Conservation (phyloP, 2,797 vertebrate genomes). For the Rhodeus uyekii region DNA sequence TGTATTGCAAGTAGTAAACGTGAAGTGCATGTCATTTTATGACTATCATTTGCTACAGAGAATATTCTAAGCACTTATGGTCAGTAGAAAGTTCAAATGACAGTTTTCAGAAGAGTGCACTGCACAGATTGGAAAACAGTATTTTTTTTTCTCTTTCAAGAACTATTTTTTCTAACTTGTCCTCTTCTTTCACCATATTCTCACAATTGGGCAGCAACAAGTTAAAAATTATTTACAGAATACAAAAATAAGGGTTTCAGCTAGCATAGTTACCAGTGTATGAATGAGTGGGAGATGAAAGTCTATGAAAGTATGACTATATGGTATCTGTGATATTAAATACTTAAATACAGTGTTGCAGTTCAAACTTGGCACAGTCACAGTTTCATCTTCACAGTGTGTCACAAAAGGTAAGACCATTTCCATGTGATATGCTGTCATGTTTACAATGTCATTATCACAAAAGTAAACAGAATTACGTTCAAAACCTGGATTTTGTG, state of each 20-base stretch:
- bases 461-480: constrained; percentile 68
- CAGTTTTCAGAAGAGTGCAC: constrained; percentile 70
- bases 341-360: constrained; percentile 46
- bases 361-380: constrained; percentile 53
- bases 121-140: constrained; percentile 52
- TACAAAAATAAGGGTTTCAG: constrained; percentile 52
- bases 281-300: neutral
- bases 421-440: constrained; percentile 41
- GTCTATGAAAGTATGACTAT: neutral
- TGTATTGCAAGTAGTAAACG: constrained; percentile 53
- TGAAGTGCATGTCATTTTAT: constrained; percentile 29
- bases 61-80: constrained; percentile 82
- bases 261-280: constrained; percentile 39
- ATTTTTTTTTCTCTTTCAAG: constrained; percentile 18
- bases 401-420: constrained; percentile 41
- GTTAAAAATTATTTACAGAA: constrained; percentile 60
- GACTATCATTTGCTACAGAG: constrained; percentile 71
- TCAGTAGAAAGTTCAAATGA: constrained; percentile 65
- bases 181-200: neutral
- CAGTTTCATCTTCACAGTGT: constrained; percentile 56
- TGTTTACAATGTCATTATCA: constrained; percentile 53
- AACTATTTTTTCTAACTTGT: neutral
- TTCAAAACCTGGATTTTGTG: constrained; percentile 71
- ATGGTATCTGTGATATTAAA: constrained; percentile 39
- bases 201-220: constrained; percentile 54